phyloP scores from a whole-genome alignment of 2,113 vertebrate genomes.

The Tautogolabrus adspersus region DNA sequence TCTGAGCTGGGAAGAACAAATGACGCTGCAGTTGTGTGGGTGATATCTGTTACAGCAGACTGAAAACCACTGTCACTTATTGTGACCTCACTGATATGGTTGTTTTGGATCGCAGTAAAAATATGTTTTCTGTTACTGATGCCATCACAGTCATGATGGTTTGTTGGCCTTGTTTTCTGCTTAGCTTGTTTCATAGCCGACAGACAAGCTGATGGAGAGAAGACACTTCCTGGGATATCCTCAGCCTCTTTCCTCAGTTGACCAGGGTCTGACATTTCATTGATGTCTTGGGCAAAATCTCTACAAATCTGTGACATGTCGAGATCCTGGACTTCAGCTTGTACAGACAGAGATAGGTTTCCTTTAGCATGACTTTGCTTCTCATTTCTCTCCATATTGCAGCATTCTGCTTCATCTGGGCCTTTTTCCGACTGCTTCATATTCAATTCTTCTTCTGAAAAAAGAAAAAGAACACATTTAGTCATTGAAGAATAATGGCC shows the following conservation, averaged over 20 bases:
- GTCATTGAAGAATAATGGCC: background rate
- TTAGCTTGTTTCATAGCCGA: conserved; percentile 58
- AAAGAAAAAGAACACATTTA: background rate
- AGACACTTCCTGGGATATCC: conserved; percentile 22
- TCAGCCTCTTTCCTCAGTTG: conserved; percentile 3
- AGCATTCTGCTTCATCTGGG: conserved; percentile 15
- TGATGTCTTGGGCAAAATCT: conserved; percentile 81
- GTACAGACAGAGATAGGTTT: conserved; percentile 10
- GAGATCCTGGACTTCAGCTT: conserved; percentile 56
- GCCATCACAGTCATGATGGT: background rate
- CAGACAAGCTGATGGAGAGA: conserved; percentile 70
- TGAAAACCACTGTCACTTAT: conserved; percentile 70
- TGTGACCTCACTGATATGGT: background rate
- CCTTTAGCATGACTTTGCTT: conserved; percentile 1
- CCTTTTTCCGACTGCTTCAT: background rate
- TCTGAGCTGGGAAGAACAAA: conserved; percentile 34
- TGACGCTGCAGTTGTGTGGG: conserved; percentile 20
- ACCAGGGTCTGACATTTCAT: conserved; percentile 59
- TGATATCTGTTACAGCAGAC: conserved; percentile 49
- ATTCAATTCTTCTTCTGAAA: conserved; percentile 37
- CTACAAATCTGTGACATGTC: conserved; percentile 80
- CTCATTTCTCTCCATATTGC: background rate
- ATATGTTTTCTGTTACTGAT: conserved; percentile 1
- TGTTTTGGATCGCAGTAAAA: conserved; percentile 20
- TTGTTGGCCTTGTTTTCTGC: conserved; percentile 22